A percentile compares a stretch with the other conserved stretches of the same genome.
Conservation (phyloP, 1,140 invertebrate genomes). For the Lepidurus packardi region DNA sequence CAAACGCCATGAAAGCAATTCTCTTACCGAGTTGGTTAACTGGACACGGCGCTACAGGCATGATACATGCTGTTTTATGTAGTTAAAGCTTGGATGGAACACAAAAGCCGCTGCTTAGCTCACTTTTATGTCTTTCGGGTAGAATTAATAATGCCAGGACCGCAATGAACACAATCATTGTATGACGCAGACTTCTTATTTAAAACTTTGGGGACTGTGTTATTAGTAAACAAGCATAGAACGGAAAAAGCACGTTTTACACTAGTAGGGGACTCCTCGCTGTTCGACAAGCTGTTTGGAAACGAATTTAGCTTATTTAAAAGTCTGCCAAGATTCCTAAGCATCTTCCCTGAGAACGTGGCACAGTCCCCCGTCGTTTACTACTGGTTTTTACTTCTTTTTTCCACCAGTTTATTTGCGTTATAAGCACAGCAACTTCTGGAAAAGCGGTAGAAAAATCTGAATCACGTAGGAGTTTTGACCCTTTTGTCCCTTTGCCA, state of each 20-base stretch:
- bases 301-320: background rate
- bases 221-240: too few relatives aligned
- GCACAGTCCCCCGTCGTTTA: background rate
- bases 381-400: background rate
- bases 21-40: background rate
- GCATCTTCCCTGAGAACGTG: background rate
- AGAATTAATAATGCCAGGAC: too few relatives aligned
- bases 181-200: too few relatives aligned
- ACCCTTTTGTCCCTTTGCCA: background rate
- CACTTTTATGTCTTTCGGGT: too few relatives aligned
- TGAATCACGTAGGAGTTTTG: slow-evolving; percentile 11
- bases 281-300: background rate
- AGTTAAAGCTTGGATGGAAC: too few relatives aligned
- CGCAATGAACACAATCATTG: too few relatives aligned
- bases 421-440: background rate
- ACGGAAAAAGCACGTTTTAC: too few relatives aligned
- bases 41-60: too few relatives aligned
- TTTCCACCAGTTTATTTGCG: background rate
- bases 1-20: background rate
- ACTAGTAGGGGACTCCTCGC: too few relatives aligned
- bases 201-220: too few relatives aligned
- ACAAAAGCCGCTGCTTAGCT: too few relatives aligned
- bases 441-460: background rate
- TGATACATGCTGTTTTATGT: too few relatives aligned
- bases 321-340: background rate